phyloP scores from a whole-genome alignment of 2,113 vertebrate genomes.

The Cairina moschata region DNA sequence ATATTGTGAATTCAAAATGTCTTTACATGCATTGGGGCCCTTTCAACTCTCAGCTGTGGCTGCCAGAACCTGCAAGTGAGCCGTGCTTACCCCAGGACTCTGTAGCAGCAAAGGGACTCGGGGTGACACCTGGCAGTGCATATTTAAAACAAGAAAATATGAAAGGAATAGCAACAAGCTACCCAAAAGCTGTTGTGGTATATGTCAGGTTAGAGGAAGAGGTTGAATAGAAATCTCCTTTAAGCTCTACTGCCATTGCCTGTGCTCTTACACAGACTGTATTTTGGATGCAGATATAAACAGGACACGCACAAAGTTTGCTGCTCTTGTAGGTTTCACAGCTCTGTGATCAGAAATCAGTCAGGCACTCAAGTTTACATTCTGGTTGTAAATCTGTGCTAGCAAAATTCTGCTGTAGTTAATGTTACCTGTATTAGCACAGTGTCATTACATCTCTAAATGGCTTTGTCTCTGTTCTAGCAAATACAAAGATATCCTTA shows the following conservation, averaged over 20 bases:
- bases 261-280: not conserved
- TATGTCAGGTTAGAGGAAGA: not conserved
- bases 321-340: not conserved
- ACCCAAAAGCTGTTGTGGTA: not conserved
- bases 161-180: not conserved
- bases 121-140: not conserved
- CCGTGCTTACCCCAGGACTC: not conserved
- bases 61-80: accelerated
- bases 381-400: not conserved
- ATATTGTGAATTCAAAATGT: not conserved
- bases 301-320: not conserved
- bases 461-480: not conserved
- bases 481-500: not conserved
- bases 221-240: not conserved
- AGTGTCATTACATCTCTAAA: not conserved
- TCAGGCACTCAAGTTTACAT: not conserved
- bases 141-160: not conserved
- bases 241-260: not conserved
- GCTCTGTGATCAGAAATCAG: not conserved
- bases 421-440: not conserved
- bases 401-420: not conserved
- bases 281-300: not conserved
- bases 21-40: not conserved
- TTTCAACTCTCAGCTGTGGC: not conserved
- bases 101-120: not conserved